These are phyloP conservation scores for Puffinus mauretanicus DNA, from an alignment of 2,113 vertebrate genomes.

Conservation along the genomic window DNA sequence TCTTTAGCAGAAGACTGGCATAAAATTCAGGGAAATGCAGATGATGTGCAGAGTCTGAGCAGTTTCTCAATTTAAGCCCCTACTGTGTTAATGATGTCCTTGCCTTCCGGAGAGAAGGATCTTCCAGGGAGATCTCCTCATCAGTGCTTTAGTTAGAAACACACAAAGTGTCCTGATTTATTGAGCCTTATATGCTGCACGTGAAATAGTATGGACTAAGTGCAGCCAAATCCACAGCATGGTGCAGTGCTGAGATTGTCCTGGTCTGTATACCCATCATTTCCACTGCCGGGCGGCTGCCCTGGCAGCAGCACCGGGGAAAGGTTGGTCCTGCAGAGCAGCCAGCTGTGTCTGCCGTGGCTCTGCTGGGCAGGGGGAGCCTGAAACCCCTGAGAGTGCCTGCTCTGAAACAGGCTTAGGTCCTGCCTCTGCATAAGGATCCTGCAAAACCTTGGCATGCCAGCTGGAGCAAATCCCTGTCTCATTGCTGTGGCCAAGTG, in stretches of 20 bases:
- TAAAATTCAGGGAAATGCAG: background rate
- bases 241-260: background rate
- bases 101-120: background rate
- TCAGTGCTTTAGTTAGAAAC: background rate
- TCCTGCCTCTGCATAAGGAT: background rate
- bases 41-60: background rate
- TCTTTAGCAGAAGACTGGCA: background rate
- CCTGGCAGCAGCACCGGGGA: background rate
- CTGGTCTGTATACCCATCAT: accelerated
- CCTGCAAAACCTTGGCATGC: too few relatives aligned
- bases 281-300: background rate
- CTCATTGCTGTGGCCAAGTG: too few relatives aligned
- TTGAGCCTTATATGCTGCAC: background rate
- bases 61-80: background rate
- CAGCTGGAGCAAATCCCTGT: too few relatives aligned
- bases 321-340: background rate
- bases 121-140: background rate
- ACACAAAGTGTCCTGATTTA: background rate
- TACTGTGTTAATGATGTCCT: background rate
- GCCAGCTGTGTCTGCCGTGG: background rate
- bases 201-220: background rate
- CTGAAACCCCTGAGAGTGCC: background rate
- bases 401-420: background rate
- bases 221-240: background rate
- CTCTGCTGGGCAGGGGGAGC: background rate